Evolutionary conservation across 2,888 invertebrate species (phyloP).

Genomic region (Liodrosophila aerea): DNA sequence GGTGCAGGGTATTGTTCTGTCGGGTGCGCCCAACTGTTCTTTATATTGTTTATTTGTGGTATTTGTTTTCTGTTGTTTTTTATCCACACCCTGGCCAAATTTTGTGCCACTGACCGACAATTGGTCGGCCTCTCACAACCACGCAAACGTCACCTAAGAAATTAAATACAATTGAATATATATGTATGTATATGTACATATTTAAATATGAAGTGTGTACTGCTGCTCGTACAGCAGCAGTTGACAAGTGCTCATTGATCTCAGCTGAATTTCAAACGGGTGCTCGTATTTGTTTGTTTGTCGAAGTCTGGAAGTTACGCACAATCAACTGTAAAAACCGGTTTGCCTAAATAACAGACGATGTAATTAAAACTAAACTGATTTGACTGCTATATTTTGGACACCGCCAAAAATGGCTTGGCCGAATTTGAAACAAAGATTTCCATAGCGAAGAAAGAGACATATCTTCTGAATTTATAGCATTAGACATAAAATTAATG

Average conservation of each 20-base stretch:
- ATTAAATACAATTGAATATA: background rate
- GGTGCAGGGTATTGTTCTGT: too few relatives aligned
- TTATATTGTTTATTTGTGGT: slow-evolving; percentile 10
- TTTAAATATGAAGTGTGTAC: too few relatives aligned
- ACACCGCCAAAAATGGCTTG: slow-evolving; percentile 18
- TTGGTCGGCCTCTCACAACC: slow-evolving; percentile 45
- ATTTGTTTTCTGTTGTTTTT: slow-evolving; percentile 24
- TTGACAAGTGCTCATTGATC: too few relatives aligned
- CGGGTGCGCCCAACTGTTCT: too few relatives aligned
- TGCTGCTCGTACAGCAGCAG: too few relatives aligned
- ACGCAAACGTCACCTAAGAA: slow-evolving; percentile 17
- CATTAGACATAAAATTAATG: background rate
- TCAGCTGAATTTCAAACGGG: too few relatives aligned
- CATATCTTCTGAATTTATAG: background rate
- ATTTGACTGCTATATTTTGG: slow-evolving; percentile 34
- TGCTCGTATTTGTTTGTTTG: too few relatives aligned
- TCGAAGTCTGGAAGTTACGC: slow-evolving; percentile 42
- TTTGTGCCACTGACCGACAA: slow-evolving; percentile 75
- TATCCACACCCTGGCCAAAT: slow-evolving; percentile 59
- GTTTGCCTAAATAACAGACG: slow-evolving; percentile 23
- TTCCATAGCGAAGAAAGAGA: slow-evolving; percentile 10
- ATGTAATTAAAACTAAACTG: slow-evolving; percentile 45
- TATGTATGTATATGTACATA: background rate
- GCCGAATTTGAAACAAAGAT: slow-evolving; percentile 10
- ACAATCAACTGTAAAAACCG: slow-evolving; percentile 49